Percentiles rank a stretch among this genome's conserved stretches.
Evolutionary conservation across 2,113 vertebrate species (phyloP).

Genomic region (Crotalus horridus): DNA sequence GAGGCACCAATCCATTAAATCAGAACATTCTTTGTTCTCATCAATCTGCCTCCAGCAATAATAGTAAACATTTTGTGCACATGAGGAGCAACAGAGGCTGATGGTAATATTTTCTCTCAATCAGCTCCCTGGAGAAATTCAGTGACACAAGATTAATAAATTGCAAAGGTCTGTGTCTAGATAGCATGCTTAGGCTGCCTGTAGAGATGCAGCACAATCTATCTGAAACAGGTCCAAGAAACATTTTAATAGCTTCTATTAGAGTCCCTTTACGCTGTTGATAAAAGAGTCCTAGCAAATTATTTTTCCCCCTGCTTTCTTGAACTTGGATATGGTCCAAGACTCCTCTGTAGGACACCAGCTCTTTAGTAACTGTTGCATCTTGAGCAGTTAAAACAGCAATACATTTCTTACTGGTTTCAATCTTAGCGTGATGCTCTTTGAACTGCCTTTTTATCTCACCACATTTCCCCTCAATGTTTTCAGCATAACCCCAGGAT

Average conservation of each 20-base stretch:
- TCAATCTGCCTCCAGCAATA: conserved; percentile 60
- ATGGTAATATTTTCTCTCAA: not conserved
- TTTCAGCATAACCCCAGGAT: not conserved
- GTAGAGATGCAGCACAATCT: not conserved
- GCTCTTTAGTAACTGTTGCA: not conserved
- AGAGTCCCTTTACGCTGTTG: not conserved
- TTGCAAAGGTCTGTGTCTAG: not conserved
- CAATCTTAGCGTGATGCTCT: not conserved
- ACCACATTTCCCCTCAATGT: not conserved
- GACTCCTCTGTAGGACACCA: not conserved
- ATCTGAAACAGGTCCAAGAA: not conserved
- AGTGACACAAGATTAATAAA: not conserved
- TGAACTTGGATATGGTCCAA: not conserved
- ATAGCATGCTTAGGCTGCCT: not conserved
- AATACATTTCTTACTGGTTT: not conserved
- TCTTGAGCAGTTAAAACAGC: not conserved
- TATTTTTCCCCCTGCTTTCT: not conserved
- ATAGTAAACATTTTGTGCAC: conserved; percentile 46
- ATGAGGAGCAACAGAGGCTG: conserved; percentile 37
- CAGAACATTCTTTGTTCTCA: conserved; percentile 47
- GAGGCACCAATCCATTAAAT: conserved; percentile 59
- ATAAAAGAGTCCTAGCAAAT: not conserved
- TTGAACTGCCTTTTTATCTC: not conserved
- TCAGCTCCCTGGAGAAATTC: not conserved
- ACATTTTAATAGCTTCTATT: not conserved